Percentiles rank a stretch among this genome's conserved stretches.
Evolutionary conservation across 2,888 invertebrate species (phyloP).

Genomic region (Nymphalis polychloros): DNA sequence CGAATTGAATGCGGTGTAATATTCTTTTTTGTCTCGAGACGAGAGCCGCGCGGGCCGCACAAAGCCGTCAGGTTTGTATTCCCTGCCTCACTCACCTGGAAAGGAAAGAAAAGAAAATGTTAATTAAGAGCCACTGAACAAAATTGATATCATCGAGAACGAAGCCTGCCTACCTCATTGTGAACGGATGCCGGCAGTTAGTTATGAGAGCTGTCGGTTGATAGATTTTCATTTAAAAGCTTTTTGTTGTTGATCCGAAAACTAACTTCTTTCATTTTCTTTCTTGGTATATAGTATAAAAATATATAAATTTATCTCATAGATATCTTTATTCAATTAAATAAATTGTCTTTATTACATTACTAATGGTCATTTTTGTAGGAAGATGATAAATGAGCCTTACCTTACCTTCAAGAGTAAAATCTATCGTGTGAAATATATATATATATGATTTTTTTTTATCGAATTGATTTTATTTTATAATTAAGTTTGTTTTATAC

Average conservation of each 20-base stretch:
- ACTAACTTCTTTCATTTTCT: slow-evolving; percentile 30
- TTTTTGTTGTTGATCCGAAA: slow-evolving; percentile 31
- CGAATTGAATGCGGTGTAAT: slow-evolving; percentile 77
- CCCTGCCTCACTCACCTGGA: slow-evolving; percentile 78
- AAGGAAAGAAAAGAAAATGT: slow-evolving; percentile 80
- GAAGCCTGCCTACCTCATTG: slow-evolving; percentile 66
- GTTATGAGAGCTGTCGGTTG: slow-evolving; percentile 44
- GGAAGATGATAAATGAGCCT: too few relatives aligned
- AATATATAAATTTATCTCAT: neutral
- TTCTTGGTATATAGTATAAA: slow-evolving; percentile 12
- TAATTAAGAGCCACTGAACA: slow-evolving; percentile 79
- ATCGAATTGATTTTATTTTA: too few relatives aligned
- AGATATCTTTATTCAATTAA: neutral
- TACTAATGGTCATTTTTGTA: too few relatives aligned
- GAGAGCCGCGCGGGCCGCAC: slow-evolving; percentile 55
- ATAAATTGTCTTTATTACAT: neutral
- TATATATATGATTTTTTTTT: too few relatives aligned
- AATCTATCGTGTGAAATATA: too few relatives aligned
- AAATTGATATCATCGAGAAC: slow-evolving; percentile 76
- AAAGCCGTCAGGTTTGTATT: slow-evolving; percentile 73
- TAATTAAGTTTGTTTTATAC: too few relatives aligned
- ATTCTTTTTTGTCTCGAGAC: slow-evolving; percentile 71
- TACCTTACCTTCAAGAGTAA: too few relatives aligned
- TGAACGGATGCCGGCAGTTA: slow-evolving; percentile 66
- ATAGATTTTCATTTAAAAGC: slow-evolving; percentile 38